Evolutionary conservation across 1,140 invertebrate species (phyloP).

Genomic region (Caligus rogercresseyi): DNA sequence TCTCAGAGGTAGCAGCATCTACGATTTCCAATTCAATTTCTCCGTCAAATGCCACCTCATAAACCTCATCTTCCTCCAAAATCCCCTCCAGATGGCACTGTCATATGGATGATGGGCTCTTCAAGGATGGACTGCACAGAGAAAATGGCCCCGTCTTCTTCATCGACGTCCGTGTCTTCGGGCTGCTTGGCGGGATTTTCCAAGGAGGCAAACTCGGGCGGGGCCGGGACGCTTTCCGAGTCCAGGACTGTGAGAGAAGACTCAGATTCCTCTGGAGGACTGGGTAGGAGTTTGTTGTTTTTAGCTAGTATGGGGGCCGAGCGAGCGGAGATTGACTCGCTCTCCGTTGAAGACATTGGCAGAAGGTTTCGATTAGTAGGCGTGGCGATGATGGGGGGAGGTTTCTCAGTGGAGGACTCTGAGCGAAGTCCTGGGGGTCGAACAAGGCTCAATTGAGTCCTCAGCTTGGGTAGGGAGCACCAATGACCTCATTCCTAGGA

Average conservation of each 20-base stretch:
- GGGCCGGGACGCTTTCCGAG: conserved; percentile 16
- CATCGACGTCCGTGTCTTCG: conserved; percentile 18
- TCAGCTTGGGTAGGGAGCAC: neutral
- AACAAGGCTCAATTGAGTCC: neutral
- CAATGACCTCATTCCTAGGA: neutral
- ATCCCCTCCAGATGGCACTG: neutral
- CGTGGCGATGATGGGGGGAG: conserved; percentile 1
- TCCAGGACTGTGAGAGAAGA: conserved; percentile 8
- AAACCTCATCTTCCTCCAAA: neutral
- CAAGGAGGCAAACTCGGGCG: conserved; percentile 13
- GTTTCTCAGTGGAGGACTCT: neutral
- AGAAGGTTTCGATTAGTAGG: conserved; percentile 1
- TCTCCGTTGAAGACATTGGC: conserved; percentile 19
- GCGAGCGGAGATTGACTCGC: conserved; percentile 13
- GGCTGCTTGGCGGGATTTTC: neutral
- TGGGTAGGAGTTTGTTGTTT: neutral
- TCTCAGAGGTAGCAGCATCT: neutral
- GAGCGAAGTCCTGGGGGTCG: neutral
- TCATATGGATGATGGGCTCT: neutral
- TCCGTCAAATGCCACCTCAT: neutral
- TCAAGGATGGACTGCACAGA: neutral
- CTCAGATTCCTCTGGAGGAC: conserved; percentile 17
- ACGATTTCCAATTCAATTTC: neutral
- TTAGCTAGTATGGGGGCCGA: conserved; percentile 2
- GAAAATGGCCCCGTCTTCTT: neutral